Evolutionary conservation across 1,140 invertebrate genomes (phyloP).

Genomic region (Tribolium madens): DNA sequence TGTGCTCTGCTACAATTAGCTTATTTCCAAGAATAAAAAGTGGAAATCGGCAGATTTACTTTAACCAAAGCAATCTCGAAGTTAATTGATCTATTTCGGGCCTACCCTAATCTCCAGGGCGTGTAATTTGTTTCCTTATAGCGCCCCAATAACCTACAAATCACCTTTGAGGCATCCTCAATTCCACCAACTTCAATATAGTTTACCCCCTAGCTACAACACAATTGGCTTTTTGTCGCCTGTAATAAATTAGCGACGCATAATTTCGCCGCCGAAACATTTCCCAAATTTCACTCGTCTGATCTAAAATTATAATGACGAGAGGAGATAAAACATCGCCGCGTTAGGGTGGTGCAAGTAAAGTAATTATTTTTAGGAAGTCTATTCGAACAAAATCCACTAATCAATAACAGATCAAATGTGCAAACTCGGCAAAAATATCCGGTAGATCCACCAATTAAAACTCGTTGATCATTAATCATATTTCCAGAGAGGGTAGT

Average conservation of each 20-base stretch:
- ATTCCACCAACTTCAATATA: slow-evolving; percentile 35
- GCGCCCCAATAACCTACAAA: slow-evolving; percentile 36
- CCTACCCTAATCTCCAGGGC: slow-evolving; percentile 31
- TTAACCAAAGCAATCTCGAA: slow-evolving; percentile 30
- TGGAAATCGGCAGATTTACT: slow-evolving; percentile 10
- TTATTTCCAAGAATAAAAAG: slow-evolving; percentile 17
- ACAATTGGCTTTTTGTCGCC: slow-evolving; percentile 28
- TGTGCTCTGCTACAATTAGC: background rate
- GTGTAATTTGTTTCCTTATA: slow-evolving; percentile 36
- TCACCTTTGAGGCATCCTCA: slow-evolving; percentile 34
- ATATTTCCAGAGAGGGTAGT: slow-evolving; percentile 2
- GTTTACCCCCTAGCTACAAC: slow-evolving; percentile 21
- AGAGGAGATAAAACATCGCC: too few relatives aligned
- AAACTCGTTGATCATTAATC: slow-evolving; percentile 31
- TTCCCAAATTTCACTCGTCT: background rate
- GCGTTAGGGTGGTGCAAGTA: background rate
- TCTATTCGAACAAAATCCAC: background rate
- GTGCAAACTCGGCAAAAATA: slow-evolving; percentile 34
- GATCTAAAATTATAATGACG: too few relatives aligned
- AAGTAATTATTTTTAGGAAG: background rate
- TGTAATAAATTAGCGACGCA: slow-evolving; percentile 10
- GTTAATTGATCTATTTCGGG: slow-evolving; percentile 37
- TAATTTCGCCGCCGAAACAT: background rate
- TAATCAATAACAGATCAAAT: slow-evolving; percentile 25
- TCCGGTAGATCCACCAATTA: slow-evolving; percentile 12